Percentiles rank a stretch among this genome's conserved stretches.
Evolutionary conservation across 2,797 vertebrate genomes (phyloP).

Genomic region (Oreochromis grahami): DNA sequence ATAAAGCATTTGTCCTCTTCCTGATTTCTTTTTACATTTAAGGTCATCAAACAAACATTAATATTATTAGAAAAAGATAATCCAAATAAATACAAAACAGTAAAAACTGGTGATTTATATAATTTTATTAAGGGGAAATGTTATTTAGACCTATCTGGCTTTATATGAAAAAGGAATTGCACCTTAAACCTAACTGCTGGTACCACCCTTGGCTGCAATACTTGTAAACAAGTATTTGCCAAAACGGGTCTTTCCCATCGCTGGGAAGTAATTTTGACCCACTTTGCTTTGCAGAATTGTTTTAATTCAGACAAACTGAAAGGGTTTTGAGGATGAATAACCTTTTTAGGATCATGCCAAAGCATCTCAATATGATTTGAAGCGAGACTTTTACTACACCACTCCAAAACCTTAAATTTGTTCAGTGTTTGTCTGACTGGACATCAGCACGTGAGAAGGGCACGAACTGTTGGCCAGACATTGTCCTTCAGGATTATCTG

Average conservation of each 20-base stretch:
- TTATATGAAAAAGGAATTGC: background rate
- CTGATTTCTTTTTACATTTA: background rate
- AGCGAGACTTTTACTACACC: accelerated
- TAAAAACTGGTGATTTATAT: background rate
- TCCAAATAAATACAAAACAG: background rate
- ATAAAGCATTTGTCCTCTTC: background rate
- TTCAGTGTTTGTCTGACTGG: background rate
- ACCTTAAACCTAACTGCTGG: background rate
- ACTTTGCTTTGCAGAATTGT: background rate
- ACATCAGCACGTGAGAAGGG: background rate
- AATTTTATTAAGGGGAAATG: background rate
- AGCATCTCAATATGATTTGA: background rate
- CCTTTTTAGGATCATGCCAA: background rate
- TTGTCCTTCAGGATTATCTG: background rate
- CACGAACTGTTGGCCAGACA: accelerated
- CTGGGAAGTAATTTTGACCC: background rate
- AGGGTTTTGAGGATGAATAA: background rate
- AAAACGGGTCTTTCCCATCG: accelerated
- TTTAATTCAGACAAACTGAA: background rate
- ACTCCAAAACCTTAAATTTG: background rate
- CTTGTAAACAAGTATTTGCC: background rate
- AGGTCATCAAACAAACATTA: background rate
- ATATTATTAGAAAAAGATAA: background rate
- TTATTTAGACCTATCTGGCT: background rate
- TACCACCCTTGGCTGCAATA: background rate